Percentiles rank a stretch among this genome's conserved stretches.
Evolutionary conservation across 2,888 invertebrate genomes (phyloP).

Genomic region (Tetanocera ferruginea): DNA sequence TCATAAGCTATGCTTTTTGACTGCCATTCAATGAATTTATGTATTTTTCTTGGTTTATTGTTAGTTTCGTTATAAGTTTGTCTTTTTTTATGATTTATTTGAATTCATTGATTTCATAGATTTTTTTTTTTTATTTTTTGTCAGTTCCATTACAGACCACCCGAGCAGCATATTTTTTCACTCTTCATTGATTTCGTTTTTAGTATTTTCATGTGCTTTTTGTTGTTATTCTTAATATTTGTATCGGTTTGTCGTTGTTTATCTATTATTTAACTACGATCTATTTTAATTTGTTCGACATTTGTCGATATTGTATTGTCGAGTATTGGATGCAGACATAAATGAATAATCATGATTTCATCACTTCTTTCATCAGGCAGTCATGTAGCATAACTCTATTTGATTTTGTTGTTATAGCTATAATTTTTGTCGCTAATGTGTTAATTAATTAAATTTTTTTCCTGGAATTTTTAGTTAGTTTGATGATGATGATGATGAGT

Average conservation of each 20-base stretch:
- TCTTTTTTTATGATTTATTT: constrained; percentile 10
- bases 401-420: background rate
- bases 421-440: background rate
- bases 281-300: too few species aligned
- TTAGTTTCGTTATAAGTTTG: background rate
- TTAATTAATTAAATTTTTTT: background rate
- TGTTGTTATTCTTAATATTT: background rate
- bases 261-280: too few species aligned
- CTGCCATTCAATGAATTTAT: background rate
- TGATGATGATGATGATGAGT: too few species aligned
- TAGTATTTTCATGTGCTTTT: background rate
- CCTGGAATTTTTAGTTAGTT: too few species aligned
- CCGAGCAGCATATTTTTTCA: constrained; percentile 1
- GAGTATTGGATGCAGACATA: background rate
- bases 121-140: background rate
- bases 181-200: background rate
- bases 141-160: constrained; percentile 5
- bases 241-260: background rate
- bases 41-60: background rate
- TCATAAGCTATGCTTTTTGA: background rate
- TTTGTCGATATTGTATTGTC: too few species aligned
- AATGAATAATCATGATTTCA: constrained; percentile 19
- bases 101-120: background rate
- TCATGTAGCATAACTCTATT: background rate
- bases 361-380: background rate